Percentiles rank a stretch among this genome's conserved stretches.
Conservation (phyloP, 2,113 vertebrate genomes). For the Cyrtonyx montezumae region DNA sequence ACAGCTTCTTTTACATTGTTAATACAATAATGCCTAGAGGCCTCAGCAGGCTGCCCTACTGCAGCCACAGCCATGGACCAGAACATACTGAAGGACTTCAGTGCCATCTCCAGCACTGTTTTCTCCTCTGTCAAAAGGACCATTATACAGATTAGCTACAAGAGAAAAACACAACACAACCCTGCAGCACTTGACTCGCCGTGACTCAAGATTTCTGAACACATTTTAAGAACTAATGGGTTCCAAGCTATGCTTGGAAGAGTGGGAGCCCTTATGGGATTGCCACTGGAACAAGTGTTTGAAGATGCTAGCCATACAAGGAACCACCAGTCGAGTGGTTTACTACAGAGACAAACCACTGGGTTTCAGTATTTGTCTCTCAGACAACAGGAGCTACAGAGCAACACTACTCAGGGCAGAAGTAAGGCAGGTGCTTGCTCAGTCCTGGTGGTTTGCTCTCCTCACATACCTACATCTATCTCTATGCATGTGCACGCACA, state of each 20-base stretch:
- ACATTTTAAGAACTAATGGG: not conserved
- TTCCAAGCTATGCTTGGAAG: not conserved
- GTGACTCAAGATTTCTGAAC: not conserved
- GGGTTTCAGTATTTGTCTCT: not conserved
- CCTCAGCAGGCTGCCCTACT: not conserved
- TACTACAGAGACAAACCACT: not conserved
- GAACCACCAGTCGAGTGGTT: not conserved
- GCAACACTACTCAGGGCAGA: not conserved
- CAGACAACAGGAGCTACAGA: not conserved
- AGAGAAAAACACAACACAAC: not conserved
- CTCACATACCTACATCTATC: not conserved
- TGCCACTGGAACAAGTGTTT: not conserved
- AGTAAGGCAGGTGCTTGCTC: not conserved
- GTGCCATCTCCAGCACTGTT: not conserved
- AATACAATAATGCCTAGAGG: not conserved
- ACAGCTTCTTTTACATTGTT: not conserved
- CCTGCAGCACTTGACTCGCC: not conserved
- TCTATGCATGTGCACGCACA: not conserved
- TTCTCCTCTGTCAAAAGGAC: not conserved
- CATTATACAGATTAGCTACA: not conserved
- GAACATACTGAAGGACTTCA: not conserved
- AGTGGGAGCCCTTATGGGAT: not conserved
- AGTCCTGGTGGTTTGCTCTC: not conserved
- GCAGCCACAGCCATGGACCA: not conserved
- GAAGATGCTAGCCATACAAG: not conserved